Conservation (phyloP, 2,113 vertebrate genomes). For the Gobiocypris rarus region DNA sequence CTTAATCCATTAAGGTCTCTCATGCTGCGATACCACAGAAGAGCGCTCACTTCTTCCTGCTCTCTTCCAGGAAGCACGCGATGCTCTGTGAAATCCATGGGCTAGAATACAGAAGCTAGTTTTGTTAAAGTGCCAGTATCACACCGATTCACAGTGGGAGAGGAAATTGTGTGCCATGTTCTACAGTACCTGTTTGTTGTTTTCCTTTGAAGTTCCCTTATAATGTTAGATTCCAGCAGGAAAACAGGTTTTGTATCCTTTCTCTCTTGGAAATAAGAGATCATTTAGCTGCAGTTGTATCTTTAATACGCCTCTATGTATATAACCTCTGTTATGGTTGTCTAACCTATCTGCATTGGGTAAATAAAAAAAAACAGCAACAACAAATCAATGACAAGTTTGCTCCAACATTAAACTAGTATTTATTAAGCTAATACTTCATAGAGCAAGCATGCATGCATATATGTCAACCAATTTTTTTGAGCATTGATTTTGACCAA, state of each 20-base stretch:
- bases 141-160: neutral
- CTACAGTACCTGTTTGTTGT: neutral
- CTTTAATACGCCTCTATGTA: neutral
- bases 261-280: neutral
- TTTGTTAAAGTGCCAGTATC: neutral
- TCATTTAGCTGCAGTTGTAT: neutral
- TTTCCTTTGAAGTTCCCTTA: neutral
- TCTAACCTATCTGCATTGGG: neutral
- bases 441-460: too few relatives aligned
- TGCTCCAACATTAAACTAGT: neutral
- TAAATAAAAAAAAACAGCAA: neutral
- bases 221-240: neutral
- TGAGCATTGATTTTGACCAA: neutral
- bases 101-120: neutral
- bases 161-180: neutral
- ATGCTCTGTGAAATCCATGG: neutral
- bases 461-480: neutral
- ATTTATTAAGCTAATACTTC: neutral
- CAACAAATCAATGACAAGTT: too few relatives aligned
- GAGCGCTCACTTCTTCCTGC: neutral
- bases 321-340: neutral
- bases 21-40: constrained; percentile 13
- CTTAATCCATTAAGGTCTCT: constrained; percentile 40
- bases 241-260: neutral
- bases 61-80: constrained; percentile 20